Evolutionary conservation across 1,140 invertebrate species (phyloP).

Genomic region (Neodiprion pinetum): DNA sequence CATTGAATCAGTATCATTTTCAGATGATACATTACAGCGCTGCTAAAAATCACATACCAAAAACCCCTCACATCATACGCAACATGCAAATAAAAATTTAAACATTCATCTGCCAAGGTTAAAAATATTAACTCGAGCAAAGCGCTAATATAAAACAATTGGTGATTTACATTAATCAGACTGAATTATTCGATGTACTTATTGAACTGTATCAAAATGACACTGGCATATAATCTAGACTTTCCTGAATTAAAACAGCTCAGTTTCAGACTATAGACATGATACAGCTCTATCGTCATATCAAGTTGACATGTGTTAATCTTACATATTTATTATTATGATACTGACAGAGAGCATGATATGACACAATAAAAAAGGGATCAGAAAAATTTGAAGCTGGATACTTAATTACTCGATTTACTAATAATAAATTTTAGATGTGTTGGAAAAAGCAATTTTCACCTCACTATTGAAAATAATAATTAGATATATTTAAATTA

Average conservation of each 20-base stretch:
- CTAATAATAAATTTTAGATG: too few species aligned
- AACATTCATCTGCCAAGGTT: slow-evolving; percentile 4
- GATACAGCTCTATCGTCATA: too few species aligned
- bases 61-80: too few species aligned
- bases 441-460: not conserved
- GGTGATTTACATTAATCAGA: not conserved
- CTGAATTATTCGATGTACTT: not conserved
- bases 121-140: slow-evolving; percentile 3
- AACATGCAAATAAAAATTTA: not conserved
- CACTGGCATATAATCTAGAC: too few species aligned
- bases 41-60: too few species aligned
- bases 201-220: not conserved
- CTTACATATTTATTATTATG: not conserved
- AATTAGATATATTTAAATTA: not conserved
- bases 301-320: not conserved
- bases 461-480: not conserved
- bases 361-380: too few species aligned
- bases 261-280: too few species aligned
- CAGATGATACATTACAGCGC: too few species aligned
- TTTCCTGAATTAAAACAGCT: too few species aligned
- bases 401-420: too few species aligned
- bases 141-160: slow-evolving; percentile 6
- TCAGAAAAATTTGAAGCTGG: too few species aligned
- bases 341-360: not conserved
- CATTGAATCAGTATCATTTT: too few species aligned